phyloP scores from a whole-genome alignment of 1,140 invertebrate species.

The Steinernema feltiae region DNA sequence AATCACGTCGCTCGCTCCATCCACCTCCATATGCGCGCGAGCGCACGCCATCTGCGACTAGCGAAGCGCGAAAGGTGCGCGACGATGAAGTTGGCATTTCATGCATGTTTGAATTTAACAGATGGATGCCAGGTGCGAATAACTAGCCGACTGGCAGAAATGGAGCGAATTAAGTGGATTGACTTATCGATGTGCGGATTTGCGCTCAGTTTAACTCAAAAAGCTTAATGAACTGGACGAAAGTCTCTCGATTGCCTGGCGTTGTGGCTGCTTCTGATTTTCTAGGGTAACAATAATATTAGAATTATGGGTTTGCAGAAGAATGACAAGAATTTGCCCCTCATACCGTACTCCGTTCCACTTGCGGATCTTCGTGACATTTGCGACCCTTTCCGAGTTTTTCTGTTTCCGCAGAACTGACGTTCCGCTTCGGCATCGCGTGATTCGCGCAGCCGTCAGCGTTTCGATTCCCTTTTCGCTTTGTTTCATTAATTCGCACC shows the following conservation, averaged over 20 bases:
- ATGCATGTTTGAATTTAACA: not conserved
- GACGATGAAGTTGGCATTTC: not conserved
- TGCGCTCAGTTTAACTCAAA: not conserved
- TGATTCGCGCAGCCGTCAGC: not conserved
- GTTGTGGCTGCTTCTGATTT: no score
- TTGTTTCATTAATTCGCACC: slow-evolving; percentile 1
- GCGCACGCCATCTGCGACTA: no score
- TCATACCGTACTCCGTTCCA: not conserved
- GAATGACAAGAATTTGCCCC: no score
- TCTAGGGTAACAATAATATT: no score
- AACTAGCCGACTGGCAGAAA: not conserved
- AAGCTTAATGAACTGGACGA: not conserved
- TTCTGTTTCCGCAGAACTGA: no score
- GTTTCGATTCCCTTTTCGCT: not conserved
- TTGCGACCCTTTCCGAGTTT: not conserved
- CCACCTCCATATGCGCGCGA: not conserved
- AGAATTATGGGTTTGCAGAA: no score
- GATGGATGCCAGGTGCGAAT: not conserved
- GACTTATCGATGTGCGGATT: not conserved
- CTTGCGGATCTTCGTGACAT: not conserved
- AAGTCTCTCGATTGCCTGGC: not conserved
- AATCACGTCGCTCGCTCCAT: not conserved
- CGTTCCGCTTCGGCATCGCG: slow-evolving; percentile 6
- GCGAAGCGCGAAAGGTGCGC: not conserved
- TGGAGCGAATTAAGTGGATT: not conserved